phyloP scores from a whole-genome alignment of 2,113 vertebrate genomes.

The Gymnobelideus leadbeateri region DNA sequence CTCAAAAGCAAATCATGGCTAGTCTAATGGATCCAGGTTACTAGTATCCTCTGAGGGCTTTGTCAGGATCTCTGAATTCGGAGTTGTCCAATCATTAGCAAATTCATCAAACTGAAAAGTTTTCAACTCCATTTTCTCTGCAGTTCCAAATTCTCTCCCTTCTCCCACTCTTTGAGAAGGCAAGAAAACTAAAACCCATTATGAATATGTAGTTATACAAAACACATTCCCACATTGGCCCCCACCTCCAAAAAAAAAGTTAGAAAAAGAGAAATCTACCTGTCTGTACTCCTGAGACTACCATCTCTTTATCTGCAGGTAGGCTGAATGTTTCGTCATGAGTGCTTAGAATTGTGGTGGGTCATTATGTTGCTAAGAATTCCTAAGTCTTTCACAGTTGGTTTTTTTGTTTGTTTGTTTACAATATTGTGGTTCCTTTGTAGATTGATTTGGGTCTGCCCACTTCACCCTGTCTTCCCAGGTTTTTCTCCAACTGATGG shows the following conservation, averaged over 20 bases:
- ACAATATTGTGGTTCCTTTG: neutral
- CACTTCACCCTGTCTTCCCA: neutral
- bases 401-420: neutral
- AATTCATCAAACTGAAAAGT: neutral
- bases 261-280: neutral
- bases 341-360: neutral
- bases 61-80: neutral
- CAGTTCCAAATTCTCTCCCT: neutral
- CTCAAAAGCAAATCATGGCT: neutral
- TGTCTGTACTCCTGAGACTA: neutral
- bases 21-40: neutral
- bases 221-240: neutral
- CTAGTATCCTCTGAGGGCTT: conserved; percentile 21
- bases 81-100: too few relatives aligned
- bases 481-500: neutral
- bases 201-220: neutral
- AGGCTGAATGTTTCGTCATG: neutral
- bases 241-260: neutral
- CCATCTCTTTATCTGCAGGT: neutral
- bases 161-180: neutral
- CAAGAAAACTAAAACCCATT: neutral
- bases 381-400: neutral
- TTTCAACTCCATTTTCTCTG: neutral
- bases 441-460: neutral
- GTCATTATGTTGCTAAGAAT: neutral